Evolutionary conservation across 2,113 vertebrate genomes (phyloP).

Genomic region (human (Homo sapiens)): GRCh38 chr16:59589001-59589500

Average conservation of each 20-base stretch:
- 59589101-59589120: background rate
- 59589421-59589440: constrained; percentile 28
- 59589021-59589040: background rate
- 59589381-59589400: background rate
- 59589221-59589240: background rate
- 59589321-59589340: background rate
- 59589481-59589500: background rate
- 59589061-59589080: background rate
- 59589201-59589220: background rate
- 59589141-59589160: background rate
- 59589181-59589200: background rate
- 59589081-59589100: background rate
- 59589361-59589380: background rate
- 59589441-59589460: background rate
- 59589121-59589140: background rate
- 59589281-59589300: background rate
- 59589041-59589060: background rate
- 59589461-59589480: background rate
- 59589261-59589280: background rate
- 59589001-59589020: background rate
- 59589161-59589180: background rate
- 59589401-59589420: background rate
- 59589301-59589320: background rate
- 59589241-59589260: background rate
- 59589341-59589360: background rate